Percentiles rank a stretch among this genome's conserved stretches.
These are phyloP conservation scores for Palythoa grandiflora DNA, from an alignment of 92 coral and sea anemone genomes.

Conservation along the genomic window DNA sequence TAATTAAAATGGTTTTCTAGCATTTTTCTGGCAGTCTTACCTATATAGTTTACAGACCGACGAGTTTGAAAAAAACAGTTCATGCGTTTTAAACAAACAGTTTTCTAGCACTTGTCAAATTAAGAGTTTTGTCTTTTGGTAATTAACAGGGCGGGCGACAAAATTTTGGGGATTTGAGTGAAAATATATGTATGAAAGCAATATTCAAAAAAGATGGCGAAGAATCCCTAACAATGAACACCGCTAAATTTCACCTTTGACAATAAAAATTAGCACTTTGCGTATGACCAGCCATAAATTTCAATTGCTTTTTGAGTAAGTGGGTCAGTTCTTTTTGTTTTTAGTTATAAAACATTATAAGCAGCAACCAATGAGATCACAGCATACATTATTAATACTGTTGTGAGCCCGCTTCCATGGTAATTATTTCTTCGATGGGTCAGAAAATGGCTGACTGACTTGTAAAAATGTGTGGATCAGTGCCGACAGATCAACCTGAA, in stretches of 20 bases:
- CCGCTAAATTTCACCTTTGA: background rate
- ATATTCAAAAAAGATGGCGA: background rate
- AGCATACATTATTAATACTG: slow-evolving; percentile 92
- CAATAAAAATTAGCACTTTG: slow-evolving; percentile 1
- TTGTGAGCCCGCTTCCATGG: slow-evolving; percentile 91
- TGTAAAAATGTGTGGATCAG: slow-evolving; percentile 38
- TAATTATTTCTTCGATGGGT: slow-evolving; percentile 60
- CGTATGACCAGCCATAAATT: background rate
- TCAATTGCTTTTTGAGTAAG: background rate
- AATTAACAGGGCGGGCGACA: no score
- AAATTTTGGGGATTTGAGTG: no score
- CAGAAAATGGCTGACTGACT: slow-evolving; percentile 63
- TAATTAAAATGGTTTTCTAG: no score
- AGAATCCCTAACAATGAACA: background rate
- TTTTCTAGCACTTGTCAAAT: no score
- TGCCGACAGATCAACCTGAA: background rate
- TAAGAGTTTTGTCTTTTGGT: no score
- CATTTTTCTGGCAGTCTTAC: no score
- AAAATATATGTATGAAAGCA: background rate
- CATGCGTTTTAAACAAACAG: no score
- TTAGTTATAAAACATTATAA: background rate
- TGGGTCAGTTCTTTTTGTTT: background rate
- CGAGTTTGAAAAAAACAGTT: no score
- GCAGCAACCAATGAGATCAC: slow-evolving; percentile 65
- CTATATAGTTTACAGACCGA: no score